Percentiles rank a stretch among this genome's conserved stretches.
Conservation (phyloP, 2,113 vertebrate species). For the Mastomys coucha region DNA sequence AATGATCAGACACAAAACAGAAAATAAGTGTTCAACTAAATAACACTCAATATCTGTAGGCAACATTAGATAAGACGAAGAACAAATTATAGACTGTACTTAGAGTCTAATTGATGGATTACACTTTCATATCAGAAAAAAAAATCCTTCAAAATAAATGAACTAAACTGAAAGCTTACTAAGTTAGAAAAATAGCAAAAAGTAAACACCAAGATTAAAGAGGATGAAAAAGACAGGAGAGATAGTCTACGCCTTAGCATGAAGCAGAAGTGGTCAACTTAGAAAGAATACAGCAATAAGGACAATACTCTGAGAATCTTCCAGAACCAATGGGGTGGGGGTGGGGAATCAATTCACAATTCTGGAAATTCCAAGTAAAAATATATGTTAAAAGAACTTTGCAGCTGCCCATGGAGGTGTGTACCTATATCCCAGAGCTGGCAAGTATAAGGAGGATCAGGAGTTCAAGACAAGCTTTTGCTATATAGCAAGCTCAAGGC, state of each 20-base stretch:
- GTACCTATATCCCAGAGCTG: neutral
- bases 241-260: neutral
- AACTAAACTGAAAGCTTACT: neutral
- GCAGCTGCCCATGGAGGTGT: neutral
- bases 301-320: neutral
- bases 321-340: neutral
- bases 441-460: neutral
- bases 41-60: neutral
- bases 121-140: neutral
- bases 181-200: neutral
- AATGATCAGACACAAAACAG: neutral
- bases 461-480: neutral
- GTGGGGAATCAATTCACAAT: neutral
- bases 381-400: neutral
- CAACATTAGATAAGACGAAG: neutral
- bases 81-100: neutral
- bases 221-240: neutral
- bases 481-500: neutral
- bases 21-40: conserved; percentile 23
- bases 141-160: neutral
- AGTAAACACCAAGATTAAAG: neutral
- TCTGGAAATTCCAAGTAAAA: neutral
- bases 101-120: neutral
- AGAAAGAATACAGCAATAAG: neutral
- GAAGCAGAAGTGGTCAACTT: no score